Evolutionary conservation across 1,140 invertebrate genomes (phyloP).

Genomic region (Danaus melanippus): DNA sequence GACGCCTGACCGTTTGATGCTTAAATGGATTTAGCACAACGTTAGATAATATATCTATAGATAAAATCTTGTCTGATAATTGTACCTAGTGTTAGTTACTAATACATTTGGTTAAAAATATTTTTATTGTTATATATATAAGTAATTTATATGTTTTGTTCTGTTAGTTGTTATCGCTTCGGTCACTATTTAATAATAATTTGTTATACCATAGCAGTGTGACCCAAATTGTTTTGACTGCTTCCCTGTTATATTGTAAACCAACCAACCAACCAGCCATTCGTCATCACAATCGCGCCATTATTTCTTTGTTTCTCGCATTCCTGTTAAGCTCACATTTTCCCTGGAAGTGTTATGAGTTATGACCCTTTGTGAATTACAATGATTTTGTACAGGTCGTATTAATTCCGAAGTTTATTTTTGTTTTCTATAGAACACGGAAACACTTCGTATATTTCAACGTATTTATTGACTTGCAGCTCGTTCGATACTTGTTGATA

Average conservation of each 20-base stretch:
- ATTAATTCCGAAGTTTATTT: constrained; percentile 12
- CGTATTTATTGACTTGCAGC: neutral
- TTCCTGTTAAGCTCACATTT: constrained; percentile 33
- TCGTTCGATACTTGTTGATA: too few relatives aligned
- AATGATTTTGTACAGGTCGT: constrained; percentile 27
- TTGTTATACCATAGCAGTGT: constrained; percentile 2
- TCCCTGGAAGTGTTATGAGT: constrained; percentile 20
- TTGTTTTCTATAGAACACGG: constrained; percentile 13
- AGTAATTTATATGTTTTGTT: neutral
- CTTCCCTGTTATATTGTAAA: constrained; percentile 21
- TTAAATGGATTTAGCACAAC: constrained; percentile 1
- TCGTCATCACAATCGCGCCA: constrained; percentile 30
- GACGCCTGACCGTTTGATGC: constrained; percentile 10
- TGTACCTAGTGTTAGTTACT: too few relatives aligned
- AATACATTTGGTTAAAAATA: too few relatives aligned
- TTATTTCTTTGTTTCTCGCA: constrained; percentile 41
- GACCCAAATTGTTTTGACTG: constrained; percentile 24
- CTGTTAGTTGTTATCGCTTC: constrained; percentile 14
- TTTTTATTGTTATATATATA: too few relatives aligned
- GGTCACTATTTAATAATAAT: constrained; percentile 20
- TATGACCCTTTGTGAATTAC: constrained; percentile 32
- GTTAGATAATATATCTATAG: too few relatives aligned
- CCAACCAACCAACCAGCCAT: constrained; percentile 15
- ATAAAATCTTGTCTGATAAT: too few relatives aligned
- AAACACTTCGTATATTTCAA: constrained; percentile 7